phyloP scores from a whole-genome alignment of 2,797 vertebrate genomes.

The Coccyzus lansbergi region DNA sequence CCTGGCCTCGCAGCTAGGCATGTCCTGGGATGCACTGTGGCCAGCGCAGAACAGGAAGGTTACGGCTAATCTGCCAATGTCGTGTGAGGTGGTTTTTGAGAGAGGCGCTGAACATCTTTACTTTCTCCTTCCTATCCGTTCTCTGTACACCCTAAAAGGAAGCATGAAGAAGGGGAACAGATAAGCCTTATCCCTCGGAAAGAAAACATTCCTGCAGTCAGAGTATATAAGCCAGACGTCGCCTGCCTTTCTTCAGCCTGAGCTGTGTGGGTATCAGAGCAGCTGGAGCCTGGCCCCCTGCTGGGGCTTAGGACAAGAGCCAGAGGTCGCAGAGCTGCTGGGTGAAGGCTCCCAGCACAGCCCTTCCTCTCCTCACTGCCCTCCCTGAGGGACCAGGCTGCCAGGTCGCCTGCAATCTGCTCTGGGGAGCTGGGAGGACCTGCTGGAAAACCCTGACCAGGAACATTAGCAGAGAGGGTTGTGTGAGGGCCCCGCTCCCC shows the following conservation, averaged over 20 bases:
- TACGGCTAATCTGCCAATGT: not conserved
- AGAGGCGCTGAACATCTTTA: not conserved
- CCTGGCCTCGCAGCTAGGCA: not conserved
- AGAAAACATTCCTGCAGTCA: not conserved
- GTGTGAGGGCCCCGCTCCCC: not conserved
- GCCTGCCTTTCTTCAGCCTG: not conserved
- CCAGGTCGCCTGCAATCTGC: not conserved
- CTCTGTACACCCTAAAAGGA: not conserved
- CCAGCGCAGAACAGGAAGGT: not conserved
- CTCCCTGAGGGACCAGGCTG: not conserved
- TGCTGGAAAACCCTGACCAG: not conserved
- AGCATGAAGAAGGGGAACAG: not conserved
- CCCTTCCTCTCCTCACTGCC: not conserved
- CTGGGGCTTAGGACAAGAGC: not conserved
- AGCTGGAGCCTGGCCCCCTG: fast-evolving
- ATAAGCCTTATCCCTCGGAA: not conserved
- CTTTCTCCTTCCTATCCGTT: not conserved
- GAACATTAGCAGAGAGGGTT: not conserved
- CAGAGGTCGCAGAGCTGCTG: fast-evolving
- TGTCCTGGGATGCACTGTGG: not conserved
- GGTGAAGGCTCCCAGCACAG: not conserved
- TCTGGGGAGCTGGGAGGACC: not conserved
- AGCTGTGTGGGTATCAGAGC: not conserved
- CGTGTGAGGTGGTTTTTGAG: not conserved
- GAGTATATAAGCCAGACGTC: not conserved